These are phyloP conservation scores for Chionodraco myersi DNA, from an alignment of 2,113 vertebrate genomes.

Conservation along the genomic window DNA sequence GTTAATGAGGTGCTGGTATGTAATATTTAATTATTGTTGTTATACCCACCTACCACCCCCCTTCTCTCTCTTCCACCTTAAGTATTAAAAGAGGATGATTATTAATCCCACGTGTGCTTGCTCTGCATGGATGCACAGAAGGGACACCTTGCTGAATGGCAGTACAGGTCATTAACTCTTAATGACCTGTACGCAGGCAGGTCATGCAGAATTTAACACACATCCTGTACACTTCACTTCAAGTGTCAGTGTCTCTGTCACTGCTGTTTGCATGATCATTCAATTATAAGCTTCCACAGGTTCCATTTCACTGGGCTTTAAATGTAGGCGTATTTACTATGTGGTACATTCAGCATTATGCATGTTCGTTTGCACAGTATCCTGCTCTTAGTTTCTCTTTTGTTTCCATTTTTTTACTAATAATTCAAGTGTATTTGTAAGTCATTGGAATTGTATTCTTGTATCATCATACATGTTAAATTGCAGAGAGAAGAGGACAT, in stretches of 20 bases:
- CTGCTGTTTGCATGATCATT: conserved; percentile 26
- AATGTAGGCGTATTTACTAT: too few relatives aligned
- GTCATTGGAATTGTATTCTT: too few relatives aligned
- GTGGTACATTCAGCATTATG: conserved; percentile 9
- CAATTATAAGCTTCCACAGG: conserved; percentile 16
- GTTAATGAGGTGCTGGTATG: conserved; percentile 69
- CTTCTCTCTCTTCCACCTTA: conserved; percentile 7
- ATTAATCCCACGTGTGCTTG: conserved; percentile 67
- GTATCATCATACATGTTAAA: too few relatives aligned
- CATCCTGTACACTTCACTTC: conserved; percentile 18
- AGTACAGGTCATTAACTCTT: conserved; percentile 59
- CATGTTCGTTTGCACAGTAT: too few relatives aligned
- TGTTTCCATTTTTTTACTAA: too few relatives aligned
- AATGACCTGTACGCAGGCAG: conserved; percentile 56
- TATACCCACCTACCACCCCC: not conserved
- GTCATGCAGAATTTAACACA: conserved; percentile 45
- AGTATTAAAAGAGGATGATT: conserved; percentile 47
- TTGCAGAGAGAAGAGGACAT: too few relatives aligned
- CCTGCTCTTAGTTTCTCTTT: too few relatives aligned
- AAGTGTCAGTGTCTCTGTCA: conserved; percentile 2
- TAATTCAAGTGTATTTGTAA: too few relatives aligned
- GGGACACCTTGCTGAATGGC: conserved; percentile 61
- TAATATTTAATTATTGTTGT: conserved; percentile 62
- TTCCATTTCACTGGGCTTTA: conserved; percentile 3
- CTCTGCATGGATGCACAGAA: conserved; percentile 53